Evolutionary conservation across 2,888 invertebrate genomes (phyloP).

Genomic region (Muscina levida): DNA sequence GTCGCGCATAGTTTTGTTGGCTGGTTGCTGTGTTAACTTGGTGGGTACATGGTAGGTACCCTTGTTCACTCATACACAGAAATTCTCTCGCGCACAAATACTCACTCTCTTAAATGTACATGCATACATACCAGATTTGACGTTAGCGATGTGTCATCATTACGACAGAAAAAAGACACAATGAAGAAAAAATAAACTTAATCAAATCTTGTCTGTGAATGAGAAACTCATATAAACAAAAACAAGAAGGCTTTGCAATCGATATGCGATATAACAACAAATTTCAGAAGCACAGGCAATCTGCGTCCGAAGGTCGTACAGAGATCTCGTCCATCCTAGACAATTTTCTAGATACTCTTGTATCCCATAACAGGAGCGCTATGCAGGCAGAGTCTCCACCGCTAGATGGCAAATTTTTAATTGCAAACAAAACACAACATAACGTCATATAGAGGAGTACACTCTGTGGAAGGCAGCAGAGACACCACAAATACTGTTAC

Average conservation of each 20-base stretch:
- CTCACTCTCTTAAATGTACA: neutral
- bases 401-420: slow-evolving; percentile 32
- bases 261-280: slow-evolving; percentile 10
- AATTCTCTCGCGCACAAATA: neutral
- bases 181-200: slow-evolving; percentile 44
- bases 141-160: slow-evolving; percentile 64
- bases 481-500: slow-evolving; percentile 76
- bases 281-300: no score
- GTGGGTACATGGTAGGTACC: slow-evolving; percentile 28
- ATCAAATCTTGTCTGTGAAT: slow-evolving; percentile 47
- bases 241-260: slow-evolving; percentile 2
- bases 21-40: slow-evolving; percentile 27
- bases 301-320: no score
- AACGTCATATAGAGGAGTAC: slow-evolving; percentile 11
- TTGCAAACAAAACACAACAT: slow-evolving; percentile 47
- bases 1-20: slow-evolving; percentile 8
- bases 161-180: slow-evolving; percentile 34
- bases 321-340: no score
- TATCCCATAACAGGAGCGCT: no score
- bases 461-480: slow-evolving; percentile 56
- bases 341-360: no score
- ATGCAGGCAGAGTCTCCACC: no score
- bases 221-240: slow-evolving; percentile 50
- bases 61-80: slow-evolving; percentile 21
- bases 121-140: slow-evolving; percentile 42